Percentiles rank a stretch among this genome's conserved stretches.
These are phyloP conservation scores for Sitta europaea DNA, from an alignment of 2,113 vertebrate species.

Conservation along the genomic window DNA sequence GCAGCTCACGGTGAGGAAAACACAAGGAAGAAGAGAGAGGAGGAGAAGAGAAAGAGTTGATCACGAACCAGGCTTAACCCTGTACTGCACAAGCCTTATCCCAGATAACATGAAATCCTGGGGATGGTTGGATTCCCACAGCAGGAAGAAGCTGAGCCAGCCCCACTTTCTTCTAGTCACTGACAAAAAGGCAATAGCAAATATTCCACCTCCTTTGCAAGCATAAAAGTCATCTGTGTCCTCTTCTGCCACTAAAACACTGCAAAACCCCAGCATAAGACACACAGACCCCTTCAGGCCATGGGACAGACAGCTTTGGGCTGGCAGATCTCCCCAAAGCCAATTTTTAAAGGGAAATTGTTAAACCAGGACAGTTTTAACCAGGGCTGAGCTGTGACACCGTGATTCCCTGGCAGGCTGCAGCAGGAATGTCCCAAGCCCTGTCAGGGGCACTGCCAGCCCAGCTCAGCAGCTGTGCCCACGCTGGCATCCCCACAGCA, in stretches of 20 bases:
- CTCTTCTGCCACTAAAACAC: neutral
- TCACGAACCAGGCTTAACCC: neutral
- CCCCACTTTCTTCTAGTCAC: fast-evolving
- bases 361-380: fast-evolving
- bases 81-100: neutral
- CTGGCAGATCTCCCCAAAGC: fast-evolving
- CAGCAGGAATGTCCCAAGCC: neutral
- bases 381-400: fast-evolving
- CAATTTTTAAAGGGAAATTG: fast-evolving
- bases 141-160: neutral
- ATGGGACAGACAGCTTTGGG: neutral
- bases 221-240: neutral
- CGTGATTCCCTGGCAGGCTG: neutral
- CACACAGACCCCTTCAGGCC: fast-evolving
- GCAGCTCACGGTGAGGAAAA: neutral
- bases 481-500: neutral
- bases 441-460: neutral
- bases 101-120: neutral
- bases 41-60: neutral
- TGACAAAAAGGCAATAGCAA: fast-evolving
- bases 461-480: neutral
- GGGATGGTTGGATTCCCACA: fast-evolving
- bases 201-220: neutral
- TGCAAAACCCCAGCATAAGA: fast-evolving
- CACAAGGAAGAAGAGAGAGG: no score